A percentile compares a stretch with the other conserved stretches of the same genome.
Evolutionary conservation across 2,113 vertebrate species (phyloP).

Genomic region (Etia nguti): DNA sequence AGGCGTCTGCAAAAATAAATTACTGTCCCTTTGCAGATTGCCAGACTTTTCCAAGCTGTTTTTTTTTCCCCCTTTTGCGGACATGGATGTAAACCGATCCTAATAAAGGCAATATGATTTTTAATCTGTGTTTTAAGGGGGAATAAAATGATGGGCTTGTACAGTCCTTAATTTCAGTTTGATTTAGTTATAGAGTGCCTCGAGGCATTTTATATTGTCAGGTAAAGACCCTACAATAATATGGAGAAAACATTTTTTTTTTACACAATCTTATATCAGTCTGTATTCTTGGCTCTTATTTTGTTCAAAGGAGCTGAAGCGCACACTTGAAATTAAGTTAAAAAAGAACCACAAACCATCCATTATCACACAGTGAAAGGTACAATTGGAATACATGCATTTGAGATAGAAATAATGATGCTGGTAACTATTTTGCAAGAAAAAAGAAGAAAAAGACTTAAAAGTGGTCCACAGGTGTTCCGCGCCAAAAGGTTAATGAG

Average conservation of each 20-base stretch:
- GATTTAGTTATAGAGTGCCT: background rate
- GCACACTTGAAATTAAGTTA: background rate
- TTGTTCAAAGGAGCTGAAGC: background rate
- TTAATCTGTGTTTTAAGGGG: background rate
- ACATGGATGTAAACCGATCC: background rate
- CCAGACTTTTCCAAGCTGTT: background rate
- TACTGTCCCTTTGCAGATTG: background rate
- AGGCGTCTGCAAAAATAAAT: background rate
- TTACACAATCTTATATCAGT: no score
- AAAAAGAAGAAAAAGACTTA: constrained; percentile 18
- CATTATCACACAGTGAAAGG: background rate
- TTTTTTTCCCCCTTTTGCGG: rapidly evolving
- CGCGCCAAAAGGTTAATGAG: constrained; percentile 61
- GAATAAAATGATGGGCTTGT: background rate
- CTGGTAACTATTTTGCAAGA: constrained; percentile 5
- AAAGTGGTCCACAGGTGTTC: constrained; percentile 22
- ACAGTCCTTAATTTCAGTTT: background rate
- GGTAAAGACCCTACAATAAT: background rate
- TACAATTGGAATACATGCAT: background rate
- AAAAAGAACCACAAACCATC: background rate
- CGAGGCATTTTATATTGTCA: background rate
- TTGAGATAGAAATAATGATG: background rate
- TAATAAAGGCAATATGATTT: background rate
- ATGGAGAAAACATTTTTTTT: background rate
- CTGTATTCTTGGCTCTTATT: rapidly evolving